A percentile compares a stretch with the other conserved stretches of the same genome.
Conservation (phyloP, 1,140 invertebrate species). For the Pseudoatta argentina region DNA sequence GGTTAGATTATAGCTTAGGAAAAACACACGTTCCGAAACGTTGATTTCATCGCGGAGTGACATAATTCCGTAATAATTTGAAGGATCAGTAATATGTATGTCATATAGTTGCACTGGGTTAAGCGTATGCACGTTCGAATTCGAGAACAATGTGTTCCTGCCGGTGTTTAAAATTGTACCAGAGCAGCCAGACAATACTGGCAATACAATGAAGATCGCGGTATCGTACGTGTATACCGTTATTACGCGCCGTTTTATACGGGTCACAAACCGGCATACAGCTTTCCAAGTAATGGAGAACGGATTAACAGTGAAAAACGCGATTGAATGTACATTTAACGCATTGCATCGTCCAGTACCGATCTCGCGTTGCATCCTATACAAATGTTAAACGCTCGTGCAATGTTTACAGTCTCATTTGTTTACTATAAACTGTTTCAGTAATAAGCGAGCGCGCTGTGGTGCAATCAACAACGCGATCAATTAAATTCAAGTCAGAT, state of each 20-base stretch:
- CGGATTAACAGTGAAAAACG: conserved; percentile 62
- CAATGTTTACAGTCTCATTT: not conserved
- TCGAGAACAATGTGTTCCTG: conserved; percentile 15
- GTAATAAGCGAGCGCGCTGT: not conserved
- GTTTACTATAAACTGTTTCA: conserved; percentile 10
- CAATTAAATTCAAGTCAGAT: conserved; percentile 11
- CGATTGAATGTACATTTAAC: conserved; percentile 22
- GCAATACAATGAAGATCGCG: conserved; percentile 71
- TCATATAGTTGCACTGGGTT: conserved; percentile 9
- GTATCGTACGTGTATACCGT: conserved; percentile 72
- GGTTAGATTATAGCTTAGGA: not conserved
- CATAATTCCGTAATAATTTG: not conserved
- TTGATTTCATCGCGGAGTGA: not conserved
- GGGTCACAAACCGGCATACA: conserved; percentile 73
- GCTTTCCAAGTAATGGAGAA: conserved; percentile 67
- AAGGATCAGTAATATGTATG: conserved; percentile 3
- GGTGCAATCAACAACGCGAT: conserved; percentile 18
- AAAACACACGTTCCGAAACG: not conserved
- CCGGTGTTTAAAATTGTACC: conserved; percentile 42
- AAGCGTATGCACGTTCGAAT: conserved; percentile 5
- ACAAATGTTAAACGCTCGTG: conserved; percentile 26
- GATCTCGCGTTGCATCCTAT: not conserved
- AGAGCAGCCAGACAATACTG: conserved; percentile 55
- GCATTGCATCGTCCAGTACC: not conserved
- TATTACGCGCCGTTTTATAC: conserved; percentile 74